Percentiles rank a stretch among this genome's conserved stretches.
Conservation (phyloP, 2,888 invertebrate species). For the Rhamnusium bicolor region DNA sequence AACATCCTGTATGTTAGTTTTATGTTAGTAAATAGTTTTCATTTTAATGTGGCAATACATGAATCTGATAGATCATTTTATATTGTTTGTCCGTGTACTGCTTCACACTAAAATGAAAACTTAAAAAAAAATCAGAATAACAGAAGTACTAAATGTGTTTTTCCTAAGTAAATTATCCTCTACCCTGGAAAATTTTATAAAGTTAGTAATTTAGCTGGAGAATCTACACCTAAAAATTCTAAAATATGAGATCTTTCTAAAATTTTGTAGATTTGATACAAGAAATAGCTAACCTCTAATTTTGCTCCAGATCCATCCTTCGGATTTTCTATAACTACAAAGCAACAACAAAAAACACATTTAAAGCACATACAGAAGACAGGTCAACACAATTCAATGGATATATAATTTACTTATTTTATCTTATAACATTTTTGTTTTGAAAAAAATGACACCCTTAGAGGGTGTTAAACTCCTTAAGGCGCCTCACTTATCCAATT, state of each 20-base stretch:
- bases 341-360: slow-evolving; percentile 65
- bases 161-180: slow-evolving; percentile 3
- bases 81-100: neutral
- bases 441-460: too few species aligned
- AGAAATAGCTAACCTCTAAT: slow-evolving; percentile 66
- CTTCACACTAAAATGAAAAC: neutral
- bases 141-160: neutral
- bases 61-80: neutral
- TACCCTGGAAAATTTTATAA: slow-evolving; percentile 1
- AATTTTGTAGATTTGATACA: slow-evolving; percentile 22
- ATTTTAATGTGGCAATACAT: neutral
- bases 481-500: too few species aligned
- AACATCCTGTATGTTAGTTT: neutral
- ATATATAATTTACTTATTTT: neutral
- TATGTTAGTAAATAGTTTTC: neutral
- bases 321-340: slow-evolving; percentile 69
- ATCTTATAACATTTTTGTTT: too few species aligned
- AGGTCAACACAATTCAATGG: slow-evolving; percentile 40
- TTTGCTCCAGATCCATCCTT: slow-evolving; percentile 63
- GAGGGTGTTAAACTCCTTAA: too few species aligned
- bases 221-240: neutral
- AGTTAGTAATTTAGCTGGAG: neutral
- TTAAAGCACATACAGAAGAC: slow-evolving; percentile 57
- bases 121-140: neutral
- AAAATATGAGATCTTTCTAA: neutral